Evolutionary conservation across 2,797 vertebrate species (phyloP), one percentile per base, ranked within the genome.

Genomic region (Hephaestus fuliginosus): DNA sequence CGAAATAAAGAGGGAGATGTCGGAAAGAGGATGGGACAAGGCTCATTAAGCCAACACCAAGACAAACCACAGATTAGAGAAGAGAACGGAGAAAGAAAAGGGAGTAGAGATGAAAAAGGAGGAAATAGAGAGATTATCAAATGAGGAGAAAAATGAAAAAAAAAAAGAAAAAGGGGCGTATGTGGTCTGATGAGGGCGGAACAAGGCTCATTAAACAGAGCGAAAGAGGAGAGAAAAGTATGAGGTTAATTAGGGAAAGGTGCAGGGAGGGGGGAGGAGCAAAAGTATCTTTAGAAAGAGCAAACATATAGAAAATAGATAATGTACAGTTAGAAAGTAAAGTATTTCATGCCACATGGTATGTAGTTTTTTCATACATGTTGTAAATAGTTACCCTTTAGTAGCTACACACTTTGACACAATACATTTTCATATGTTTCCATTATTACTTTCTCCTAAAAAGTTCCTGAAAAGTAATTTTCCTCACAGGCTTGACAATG

Each of bases 1-100:
- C 3, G 6, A 66, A 62, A 36, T 60, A 65, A 43, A 51, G 57
- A 30, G 28, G 15, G 48, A 28, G 51, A 48, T 28, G 48, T 5
- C 0, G 44, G 20, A 14, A 48, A 36, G 22, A 30, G 28, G 41
- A 30, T 39, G 20, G 55, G 65, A 68, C 48, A 30, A 70, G 73
- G 69, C 13, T 76, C 68, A 74, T 73, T 53, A 58, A 17, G 48
- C 22, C 70, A 56, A 74, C 56, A 76, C 43, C 41, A 72, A 78
- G 48, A 67, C 17, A 60, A 63, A 64, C 4, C 43, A 14, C 28
- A 48, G 5, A 25, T 1, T 25, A n/a, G 8, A 18, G 15, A 41
- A 46, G 18, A 51, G 5, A 13, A n/a, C 2, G 2, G 5, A 33
- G 10, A 53, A 3, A 9, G 15, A 68, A 44, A 65, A 55, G 41